Base-by-base conservation (phyloP, 2,888 invertebrate species). In the Auanema freiburgensis region DNA sequence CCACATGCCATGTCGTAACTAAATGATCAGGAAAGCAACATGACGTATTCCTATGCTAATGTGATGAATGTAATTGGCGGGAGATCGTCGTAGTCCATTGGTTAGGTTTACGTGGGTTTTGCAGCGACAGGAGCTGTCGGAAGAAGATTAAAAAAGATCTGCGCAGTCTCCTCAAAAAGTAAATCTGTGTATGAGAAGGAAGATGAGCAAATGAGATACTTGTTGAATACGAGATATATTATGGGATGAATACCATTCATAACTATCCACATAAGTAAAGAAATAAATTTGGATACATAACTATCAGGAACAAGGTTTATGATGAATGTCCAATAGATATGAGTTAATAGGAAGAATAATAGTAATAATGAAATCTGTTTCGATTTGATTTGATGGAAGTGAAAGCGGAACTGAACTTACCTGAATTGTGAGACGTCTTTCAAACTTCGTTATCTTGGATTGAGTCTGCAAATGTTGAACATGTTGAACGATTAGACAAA, bases 191-290 rank as follows among this genome's bases (percentile, higher is more conserved):
- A n/a, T 57, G 14, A 33, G 8, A 33, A 33, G n/a, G 51, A 11
- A 16, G 46, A 43, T 41, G 59, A 57, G 24, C 70, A 70, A 33
- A 33, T 33, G 33, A 14, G 42, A 14, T 40, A 60, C 60, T 60
- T 51, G 49, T 60, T 60, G 54, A 60, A 60, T 21, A 60, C 55
- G 33, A 60, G 60, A 18, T 60, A 60, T 3, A 60, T 60, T 14
- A 60, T 23, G 12, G 60, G 50, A 33, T 60, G 60, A 25, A 60
- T 60, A 16, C 60, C 60, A 18, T 60, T 60, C 60, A 60, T 60
- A 11, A 60, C 25, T 2, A 60, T 44, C 60, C 60, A 60, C 10
- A 60, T 55, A 53, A 60, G 8, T 54, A 60, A 54, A 23, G 60
- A 60, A 4, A 33, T 1, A 25, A 18, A 60, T 10, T 54, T 25